phyloP scores from a whole-genome alignment of 2,113 vertebrate genomes.

The Tinamus guttatus region DNA sequence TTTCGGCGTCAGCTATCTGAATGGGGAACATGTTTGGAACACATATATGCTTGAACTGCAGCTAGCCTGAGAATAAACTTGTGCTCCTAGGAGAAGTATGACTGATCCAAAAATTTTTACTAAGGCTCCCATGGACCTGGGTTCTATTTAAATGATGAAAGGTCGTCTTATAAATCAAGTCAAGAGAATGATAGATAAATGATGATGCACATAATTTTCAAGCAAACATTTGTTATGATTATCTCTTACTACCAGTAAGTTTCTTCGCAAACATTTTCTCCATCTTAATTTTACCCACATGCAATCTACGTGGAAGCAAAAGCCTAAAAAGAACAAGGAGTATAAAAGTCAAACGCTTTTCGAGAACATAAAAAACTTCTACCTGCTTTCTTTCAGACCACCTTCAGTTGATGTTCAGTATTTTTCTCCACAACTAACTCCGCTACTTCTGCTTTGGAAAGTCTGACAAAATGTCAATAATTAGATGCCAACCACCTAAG shows the following conservation, averaged over 20 bases:
- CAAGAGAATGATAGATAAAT: background rate
- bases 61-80: background rate
- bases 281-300: background rate
- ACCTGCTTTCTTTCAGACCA: background rate
- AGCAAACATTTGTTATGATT: background rate
- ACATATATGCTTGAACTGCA: background rate
- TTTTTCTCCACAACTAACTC: background rate
- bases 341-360: background rate
- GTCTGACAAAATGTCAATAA: conserved; percentile 25
- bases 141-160: background rate
- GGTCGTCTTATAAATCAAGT: background rate
- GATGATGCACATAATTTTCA: background rate
- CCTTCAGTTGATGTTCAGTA: background rate
- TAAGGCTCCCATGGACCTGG: background rate
- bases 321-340: background rate
- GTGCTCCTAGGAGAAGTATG: background rate
- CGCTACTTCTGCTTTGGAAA: background rate
- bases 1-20: background rate
- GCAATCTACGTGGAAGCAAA: background rate
- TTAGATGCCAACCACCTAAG: background rate
- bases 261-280: background rate
- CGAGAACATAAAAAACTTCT: background rate
- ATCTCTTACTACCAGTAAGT: background rate
- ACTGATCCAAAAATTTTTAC: background rate
- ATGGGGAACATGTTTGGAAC: background rate